A percentile compares a stretch with the other conserved stretches of the same genome.
Conservation (phyloP, 2,797 vertebrate species). For the Ciconia nigra region DNA sequence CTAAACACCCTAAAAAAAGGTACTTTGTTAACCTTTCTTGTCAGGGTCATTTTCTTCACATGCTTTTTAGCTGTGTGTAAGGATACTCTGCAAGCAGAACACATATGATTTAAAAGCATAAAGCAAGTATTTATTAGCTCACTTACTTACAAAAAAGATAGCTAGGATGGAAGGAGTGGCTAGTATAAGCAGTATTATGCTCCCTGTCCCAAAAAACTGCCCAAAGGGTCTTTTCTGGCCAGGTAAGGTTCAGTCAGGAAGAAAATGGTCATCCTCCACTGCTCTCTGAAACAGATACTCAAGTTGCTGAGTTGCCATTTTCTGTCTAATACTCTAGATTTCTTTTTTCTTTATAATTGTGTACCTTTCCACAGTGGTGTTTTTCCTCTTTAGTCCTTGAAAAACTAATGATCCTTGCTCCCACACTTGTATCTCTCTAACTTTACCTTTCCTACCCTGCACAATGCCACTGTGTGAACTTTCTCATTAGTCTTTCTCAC, state of each 20-base stretch:
- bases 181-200: background rate
- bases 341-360: background rate
- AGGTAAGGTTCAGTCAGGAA: background rate
- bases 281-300: background rate
- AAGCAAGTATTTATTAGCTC: background rate
- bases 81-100: background rate
- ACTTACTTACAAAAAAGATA: background rate
- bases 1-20: background rate
- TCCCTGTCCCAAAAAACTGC: background rate
- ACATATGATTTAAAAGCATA: fast-evolving
- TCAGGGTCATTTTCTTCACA: background rate
- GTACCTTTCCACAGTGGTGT: background rate
- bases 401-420: background rate
- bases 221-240: background rate
- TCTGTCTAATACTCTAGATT: background rate
- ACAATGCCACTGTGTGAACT: background rate
- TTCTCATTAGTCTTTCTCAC: background rate
- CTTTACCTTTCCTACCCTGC: background rate
- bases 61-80: background rate
- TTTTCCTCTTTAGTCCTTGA: background rate
- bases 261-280: background rate
- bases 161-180: background rate
- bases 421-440: background rate
- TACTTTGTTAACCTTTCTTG: background rate
- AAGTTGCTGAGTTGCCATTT: background rate